A percentile compares a stretch with the other conserved stretches of the same genome.
phyloP scores from a whole-genome alignment of 2,797 vertebrate species.

The Heteromormyrus szaboi region DNA sequence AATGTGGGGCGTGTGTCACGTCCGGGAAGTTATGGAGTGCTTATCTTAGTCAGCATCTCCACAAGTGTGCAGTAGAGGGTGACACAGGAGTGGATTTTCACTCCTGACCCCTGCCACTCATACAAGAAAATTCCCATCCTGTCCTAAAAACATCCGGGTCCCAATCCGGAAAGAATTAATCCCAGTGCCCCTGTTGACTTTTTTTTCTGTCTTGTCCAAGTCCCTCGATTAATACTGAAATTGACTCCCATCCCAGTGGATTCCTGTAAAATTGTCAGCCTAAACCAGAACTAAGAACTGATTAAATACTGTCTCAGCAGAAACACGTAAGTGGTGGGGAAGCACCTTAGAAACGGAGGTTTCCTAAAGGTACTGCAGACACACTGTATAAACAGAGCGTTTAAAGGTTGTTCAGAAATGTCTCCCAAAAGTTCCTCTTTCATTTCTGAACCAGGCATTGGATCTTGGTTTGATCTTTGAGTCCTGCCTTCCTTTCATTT shows the following conservation, averaged over 20 bases:
- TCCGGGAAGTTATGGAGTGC: background rate
- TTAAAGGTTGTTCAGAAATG: background rate
- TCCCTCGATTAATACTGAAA: background rate
- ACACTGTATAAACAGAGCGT: background rate
- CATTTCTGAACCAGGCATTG: background rate
- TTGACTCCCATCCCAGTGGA: background rate
- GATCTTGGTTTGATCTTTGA: background rate
- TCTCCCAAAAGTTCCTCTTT: background rate
- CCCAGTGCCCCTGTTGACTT: background rate
- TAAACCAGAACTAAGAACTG: background rate
- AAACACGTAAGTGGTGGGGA: background rate
- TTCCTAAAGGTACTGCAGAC: background rate
- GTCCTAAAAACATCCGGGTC: background rate
- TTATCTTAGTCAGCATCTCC: background rate
- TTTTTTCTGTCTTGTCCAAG: background rate
- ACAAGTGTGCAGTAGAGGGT: background rate
- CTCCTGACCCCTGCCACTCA: background rate
- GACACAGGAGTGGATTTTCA: background rate
- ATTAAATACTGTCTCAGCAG: background rate
- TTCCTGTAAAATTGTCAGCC: background rate
- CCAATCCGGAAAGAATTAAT: background rate
- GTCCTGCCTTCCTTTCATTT: background rate
- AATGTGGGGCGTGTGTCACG: background rate
- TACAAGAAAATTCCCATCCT: background rate
- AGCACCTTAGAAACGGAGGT: background rate